These are phyloP conservation scores for Eleutherodactylus coqui DNA, from an alignment of 2,797 vertebrate species.

Conservation along the genomic window DNA sequence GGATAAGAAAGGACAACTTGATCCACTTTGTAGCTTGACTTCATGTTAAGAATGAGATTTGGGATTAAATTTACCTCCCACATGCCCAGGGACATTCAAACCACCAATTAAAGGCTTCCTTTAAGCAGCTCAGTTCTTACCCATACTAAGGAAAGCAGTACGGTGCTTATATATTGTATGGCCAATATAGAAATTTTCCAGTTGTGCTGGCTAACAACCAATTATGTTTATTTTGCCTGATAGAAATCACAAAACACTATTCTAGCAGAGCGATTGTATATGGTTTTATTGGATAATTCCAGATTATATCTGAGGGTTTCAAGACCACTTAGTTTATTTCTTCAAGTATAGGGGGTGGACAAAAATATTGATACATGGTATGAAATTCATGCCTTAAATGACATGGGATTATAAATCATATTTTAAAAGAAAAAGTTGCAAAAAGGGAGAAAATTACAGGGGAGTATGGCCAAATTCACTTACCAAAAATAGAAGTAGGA, in stretches of 20 bases:
- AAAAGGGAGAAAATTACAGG: no score
- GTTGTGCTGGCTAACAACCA: not conserved
- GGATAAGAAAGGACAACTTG: constrained; percentile 60
- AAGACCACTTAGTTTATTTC: not conserved
- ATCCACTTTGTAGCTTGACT: constrained; percentile 58
- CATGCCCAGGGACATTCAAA: constrained; percentile 1
- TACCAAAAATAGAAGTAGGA: no score
- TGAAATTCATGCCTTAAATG: no score
- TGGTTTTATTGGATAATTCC: constrained; percentile 1
- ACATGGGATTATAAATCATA: no score
- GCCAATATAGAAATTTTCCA: not conserved
- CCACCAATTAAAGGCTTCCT: constrained; percentile 59
- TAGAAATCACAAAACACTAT: not conserved
- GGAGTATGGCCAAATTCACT: no score
- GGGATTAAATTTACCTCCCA: constrained; percentile 51
- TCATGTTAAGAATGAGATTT: constrained; percentile 56
- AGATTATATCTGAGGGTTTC: not conserved
- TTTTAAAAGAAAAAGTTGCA: no score
- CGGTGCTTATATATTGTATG: not conserved
- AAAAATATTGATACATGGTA: no score
- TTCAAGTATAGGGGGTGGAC: no score
- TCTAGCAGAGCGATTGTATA: not conserved
- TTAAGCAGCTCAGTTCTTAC: constrained; percentile 15
- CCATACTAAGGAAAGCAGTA: constrained; percentile 16
- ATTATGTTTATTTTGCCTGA: not conserved